Evolutionary conservation across 2,797 vertebrate species (phyloP).

Genomic region (Paratrypauchen microcephalus): DNA sequence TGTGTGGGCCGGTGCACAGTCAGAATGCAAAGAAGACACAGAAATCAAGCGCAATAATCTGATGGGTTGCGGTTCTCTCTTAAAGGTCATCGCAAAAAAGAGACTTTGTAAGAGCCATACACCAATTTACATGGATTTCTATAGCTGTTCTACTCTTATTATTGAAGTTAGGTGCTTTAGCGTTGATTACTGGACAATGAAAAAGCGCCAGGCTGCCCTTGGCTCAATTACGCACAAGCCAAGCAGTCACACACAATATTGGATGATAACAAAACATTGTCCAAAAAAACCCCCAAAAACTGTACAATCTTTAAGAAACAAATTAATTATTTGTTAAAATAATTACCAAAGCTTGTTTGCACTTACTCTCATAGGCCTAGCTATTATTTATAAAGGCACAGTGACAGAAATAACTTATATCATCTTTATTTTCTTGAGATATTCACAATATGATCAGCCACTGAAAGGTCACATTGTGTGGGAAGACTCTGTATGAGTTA

Average conservation of each 20-base stretch:
- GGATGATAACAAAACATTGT: neutral
- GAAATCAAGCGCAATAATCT: slow-evolving; percentile 64
- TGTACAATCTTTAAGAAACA: neutral
- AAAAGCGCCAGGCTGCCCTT: neutral
- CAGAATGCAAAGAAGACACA: slow-evolving; percentile 69
- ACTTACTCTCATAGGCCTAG: too few species aligned
- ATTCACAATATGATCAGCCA: slow-evolving; percentile 79
- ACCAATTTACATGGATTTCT: slow-evolving; percentile 23
- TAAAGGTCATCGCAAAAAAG: slow-evolving; percentile 62
- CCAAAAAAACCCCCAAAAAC: too few species aligned
- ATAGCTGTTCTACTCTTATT: slow-evolving; percentile 5
- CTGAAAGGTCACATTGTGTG: slow-evolving; percentile 87
- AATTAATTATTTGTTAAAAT: neutral
- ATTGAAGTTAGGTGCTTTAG: neutral
- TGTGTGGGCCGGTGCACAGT: slow-evolving; percentile 72
- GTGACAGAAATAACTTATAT: slow-evolving; percentile 6
- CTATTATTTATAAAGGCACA: slow-evolving; percentile 6
- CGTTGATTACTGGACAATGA: slow-evolving; percentile 9
- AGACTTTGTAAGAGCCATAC: slow-evolving; percentile 25
- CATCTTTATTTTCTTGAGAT: slow-evolving; percentile 39
- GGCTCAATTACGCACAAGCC: slow-evolving; percentile 5
- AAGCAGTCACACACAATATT: neutral
- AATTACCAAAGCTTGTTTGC: too few species aligned
- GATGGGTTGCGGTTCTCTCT: slow-evolving; percentile 55
- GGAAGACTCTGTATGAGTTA: slow-evolving; percentile 88